Evolutionary conservation across 1,140 invertebrate species (phyloP).

Genomic region (Aricia agestis): DNA sequence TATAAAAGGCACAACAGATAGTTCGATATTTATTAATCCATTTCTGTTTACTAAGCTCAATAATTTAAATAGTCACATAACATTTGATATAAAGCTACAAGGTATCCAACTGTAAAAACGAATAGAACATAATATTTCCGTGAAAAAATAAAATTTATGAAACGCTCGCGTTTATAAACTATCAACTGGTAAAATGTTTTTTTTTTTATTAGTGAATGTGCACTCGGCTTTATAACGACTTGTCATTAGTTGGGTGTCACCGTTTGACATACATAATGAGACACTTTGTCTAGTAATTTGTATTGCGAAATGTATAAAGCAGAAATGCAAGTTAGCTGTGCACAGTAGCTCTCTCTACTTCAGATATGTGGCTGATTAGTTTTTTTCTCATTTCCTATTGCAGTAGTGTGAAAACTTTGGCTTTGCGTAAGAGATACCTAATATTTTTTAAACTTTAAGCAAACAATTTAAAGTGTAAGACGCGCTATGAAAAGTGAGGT

Average conservation of each 20-base stretch:
- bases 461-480: neutral
- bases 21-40: too few species aligned
- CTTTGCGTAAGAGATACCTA: neutral
- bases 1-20: too few species aligned
- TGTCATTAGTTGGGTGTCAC: constrained; percentile 15
- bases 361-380: neutral
- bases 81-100: neutral
- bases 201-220: neutral
- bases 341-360: neutral
- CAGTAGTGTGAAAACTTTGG: neutral
- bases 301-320: constrained; percentile 14
- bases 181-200: neutral
- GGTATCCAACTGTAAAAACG: neutral
- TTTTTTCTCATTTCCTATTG: neutral
- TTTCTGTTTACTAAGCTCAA: too few species aligned
- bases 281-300: constrained; percentile 13
- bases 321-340: constrained; percentile 1
- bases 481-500: too few species aligned
- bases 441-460: neutral
- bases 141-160: neutral
- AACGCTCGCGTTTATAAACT: neutral
- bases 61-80: too few species aligned
- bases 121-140: neutral
- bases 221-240: constrained; percentile 13
- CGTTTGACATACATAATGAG: constrained; percentile 14